phyloP scores from a whole-genome alignment of 1,140 invertebrate genomes.

The Apis dorsata region DNA sequence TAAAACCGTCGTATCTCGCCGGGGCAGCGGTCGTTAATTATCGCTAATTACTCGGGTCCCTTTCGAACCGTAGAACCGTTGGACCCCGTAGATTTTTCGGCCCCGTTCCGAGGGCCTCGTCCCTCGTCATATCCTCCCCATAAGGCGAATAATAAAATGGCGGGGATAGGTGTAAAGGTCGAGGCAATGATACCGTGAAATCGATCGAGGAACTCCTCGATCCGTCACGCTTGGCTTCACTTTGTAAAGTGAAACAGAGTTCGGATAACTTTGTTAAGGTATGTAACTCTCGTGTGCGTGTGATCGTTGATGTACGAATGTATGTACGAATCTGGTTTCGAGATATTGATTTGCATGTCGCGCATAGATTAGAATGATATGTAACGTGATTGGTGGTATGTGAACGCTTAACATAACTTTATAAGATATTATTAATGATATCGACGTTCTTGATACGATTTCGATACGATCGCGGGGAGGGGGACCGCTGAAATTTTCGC shows the following conservation, averaged over 20 bases:
- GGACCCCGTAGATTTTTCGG: conserved; percentile 17
- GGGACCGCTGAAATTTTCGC: too few species aligned
- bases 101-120: conserved; percentile 16
- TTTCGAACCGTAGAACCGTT: conserved; percentile 31
- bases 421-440: too few species aligned
- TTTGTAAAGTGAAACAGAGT: neutral
- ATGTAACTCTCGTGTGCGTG: too few species aligned
- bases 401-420: too few species aligned
- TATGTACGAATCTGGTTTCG: neutral
- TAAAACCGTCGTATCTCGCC: conserved; percentile 63
- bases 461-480: too few species aligned
- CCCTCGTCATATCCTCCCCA: conserved; percentile 23
- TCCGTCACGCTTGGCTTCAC: neutral
- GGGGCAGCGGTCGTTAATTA: conserved; percentile 58
- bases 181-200: neutral
- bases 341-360: neutral
- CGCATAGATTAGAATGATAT: too few species aligned
- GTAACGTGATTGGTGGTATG: too few species aligned
- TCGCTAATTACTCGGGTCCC: conserved; percentile 58
- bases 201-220: neutral
- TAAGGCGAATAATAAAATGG: conserved; percentile 18
- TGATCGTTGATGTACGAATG: neutral
- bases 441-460: too few species aligned
- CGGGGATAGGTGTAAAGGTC: neutral
- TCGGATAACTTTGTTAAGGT: too few species aligned